A percentile compares a stretch with the other conserved stretches of the same genome.
Conservation (phyloP, 2,113 vertebrate species). For the Nothobranchius furzeri region DNA sequence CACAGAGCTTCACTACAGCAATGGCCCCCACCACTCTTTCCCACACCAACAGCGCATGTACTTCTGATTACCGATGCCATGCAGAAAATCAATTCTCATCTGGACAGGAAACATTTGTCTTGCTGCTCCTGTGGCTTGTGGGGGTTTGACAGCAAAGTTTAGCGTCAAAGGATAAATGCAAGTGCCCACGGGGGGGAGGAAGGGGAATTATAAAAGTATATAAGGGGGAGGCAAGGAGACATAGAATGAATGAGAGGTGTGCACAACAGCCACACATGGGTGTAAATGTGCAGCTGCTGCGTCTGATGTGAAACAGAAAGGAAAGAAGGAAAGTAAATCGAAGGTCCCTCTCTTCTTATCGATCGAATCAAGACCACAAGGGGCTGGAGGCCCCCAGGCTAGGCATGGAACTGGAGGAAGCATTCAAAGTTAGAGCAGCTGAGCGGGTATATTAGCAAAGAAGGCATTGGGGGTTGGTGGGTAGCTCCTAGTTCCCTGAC, state of each 20-base stretch:
- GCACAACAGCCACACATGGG: not conserved
- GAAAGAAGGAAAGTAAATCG: slow-evolving; percentile 22
- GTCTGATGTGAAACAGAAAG: slow-evolving; percentile 34
- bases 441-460: slow-evolving; percentile 44
- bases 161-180: slow-evolving; percentile 44
- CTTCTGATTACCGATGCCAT: slow-evolving; percentile 56
- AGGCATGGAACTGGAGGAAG: slow-evolving; percentile 25
- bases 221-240: not conserved
- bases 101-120: slow-evolving; percentile 74
- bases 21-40: slow-evolving; percentile 35
- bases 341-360: slow-evolving; percentile 46
- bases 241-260: not conserved
- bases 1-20: slow-evolving; percentile 13
- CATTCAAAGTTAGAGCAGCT: slow-evolving; percentile 38
- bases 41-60: slow-evolving; percentile 66
- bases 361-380: slow-evolving; percentile 28
- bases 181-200: not conserved
- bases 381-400: slow-evolving; percentile 41
- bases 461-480: slow-evolving; percentile 6
- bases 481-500: slow-evolving; percentile 36
- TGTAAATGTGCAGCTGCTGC: slow-evolving; percentile 10
- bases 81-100: slow-evolving; percentile 78
- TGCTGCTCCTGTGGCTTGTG: slow-evolving; percentile 39
- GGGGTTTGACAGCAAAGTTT: slow-evolving; percentile 58
- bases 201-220: too few relatives aligned